Percentiles rank a stretch among this genome's conserved stretches.
phyloP scores from a whole-genome alignment of 2,797 vertebrate genomes.

The Mormyrops boulengeri region DNA sequence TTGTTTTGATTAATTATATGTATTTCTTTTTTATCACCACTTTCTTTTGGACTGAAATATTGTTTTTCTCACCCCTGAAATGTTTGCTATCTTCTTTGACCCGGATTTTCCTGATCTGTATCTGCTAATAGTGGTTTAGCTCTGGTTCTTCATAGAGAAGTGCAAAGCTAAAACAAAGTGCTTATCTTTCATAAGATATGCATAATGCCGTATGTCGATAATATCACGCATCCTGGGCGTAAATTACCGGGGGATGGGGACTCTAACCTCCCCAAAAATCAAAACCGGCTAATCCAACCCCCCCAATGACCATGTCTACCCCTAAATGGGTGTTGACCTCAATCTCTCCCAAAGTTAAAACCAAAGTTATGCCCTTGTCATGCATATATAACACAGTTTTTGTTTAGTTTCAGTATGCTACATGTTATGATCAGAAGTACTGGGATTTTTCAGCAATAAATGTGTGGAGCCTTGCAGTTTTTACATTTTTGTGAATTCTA shows the following conservation, averaged over 20 bases:
- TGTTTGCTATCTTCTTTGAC: neutral
- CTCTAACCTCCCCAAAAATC: neutral
- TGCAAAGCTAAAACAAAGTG: neutral
- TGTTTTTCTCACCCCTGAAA: neutral
- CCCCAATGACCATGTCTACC: neutral
- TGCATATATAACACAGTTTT: neutral
- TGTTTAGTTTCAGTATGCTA: neutral
- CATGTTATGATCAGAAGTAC: no score
- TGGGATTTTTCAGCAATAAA: neutral
- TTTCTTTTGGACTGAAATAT: neutral
- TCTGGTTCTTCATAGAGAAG: neutral
- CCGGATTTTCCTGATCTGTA: neutral
- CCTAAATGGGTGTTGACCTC: neutral
- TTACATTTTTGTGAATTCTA: neutral
- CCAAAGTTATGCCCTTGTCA: neutral
- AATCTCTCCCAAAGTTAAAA: neutral
- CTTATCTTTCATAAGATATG: neutral
- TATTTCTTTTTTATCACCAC: neutral
- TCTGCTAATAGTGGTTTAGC: neutral
- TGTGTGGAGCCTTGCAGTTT: neutral
- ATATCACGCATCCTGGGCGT: neutral
- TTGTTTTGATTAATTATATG: neutral
- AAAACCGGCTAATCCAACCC: neutral
- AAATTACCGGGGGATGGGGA: neutral
- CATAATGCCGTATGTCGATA: neutral